These are phyloP conservation scores for Calosoma granatense DNA, from an alignment of 1,140 invertebrate genomes.

Conservation along the genomic window DNA sequence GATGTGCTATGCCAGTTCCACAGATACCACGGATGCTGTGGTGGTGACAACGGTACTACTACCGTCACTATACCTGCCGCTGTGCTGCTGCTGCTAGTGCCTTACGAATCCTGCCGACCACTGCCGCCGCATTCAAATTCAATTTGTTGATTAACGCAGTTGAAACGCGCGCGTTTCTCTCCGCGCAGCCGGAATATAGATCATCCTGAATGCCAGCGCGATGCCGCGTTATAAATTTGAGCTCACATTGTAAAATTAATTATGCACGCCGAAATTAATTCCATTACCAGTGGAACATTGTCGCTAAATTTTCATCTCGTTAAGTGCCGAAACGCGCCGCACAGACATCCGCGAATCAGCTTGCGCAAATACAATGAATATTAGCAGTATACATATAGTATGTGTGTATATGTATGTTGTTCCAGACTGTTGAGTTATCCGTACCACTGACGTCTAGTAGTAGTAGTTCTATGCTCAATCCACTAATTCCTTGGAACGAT, in stretches of 20 bases:
- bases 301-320: constrained; percentile 7
- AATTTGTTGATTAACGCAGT: neutral
- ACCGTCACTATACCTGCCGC: no score
- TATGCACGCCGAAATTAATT: constrained; percentile 6
- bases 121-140: neutral
- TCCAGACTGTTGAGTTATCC: no score
- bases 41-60: no score
- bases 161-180: neutral
- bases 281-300: neutral
- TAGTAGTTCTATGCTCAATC: no score
- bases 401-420: neutral
- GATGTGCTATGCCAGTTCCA: no score
- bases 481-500: no score
- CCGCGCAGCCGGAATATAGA: neutral
- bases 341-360: no score
- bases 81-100: no score
- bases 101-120: no score
- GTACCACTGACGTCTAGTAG: no score
- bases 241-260: constrained; percentile 5
- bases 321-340: constrained; percentile 2
- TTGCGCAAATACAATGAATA: neutral
- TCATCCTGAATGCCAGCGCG: neutral
- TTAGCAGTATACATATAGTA: neutral
- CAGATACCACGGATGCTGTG: no score
- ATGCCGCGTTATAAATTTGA: constrained; percentile 1